phyloP scores from a whole-genome alignment of 2,888 invertebrate genomes.

The Scaptomyza tumidula region DNA sequence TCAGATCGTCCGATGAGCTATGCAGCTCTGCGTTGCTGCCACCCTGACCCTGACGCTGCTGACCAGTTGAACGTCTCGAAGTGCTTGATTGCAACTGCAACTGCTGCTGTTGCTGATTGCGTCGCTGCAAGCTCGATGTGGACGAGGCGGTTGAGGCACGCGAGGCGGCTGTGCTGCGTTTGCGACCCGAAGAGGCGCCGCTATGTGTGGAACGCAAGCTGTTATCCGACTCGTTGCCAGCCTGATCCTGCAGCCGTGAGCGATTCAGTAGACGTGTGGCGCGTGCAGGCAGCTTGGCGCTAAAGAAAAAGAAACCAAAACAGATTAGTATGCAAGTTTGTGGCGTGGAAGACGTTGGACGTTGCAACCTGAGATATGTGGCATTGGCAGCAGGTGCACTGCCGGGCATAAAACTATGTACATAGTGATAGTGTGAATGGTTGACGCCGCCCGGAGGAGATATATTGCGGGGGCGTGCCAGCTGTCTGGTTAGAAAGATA shows the following conservation, averaged over 20 bases:
- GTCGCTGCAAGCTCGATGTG: conserved; percentile 71
- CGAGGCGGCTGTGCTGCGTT: conserved; percentile 71
- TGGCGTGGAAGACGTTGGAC: not conserved
- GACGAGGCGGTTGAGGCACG: conserved; percentile 79
- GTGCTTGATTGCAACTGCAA: conserved; percentile 25
- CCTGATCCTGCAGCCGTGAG: conserved; percentile 83
- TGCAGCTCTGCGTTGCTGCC: conserved; percentile 73
- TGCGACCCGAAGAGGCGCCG: conserved; percentile 66
- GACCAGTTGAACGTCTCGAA: conserved; percentile 51
- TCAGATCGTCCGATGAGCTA: conserved; percentile 85
- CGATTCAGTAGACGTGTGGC: conserved; percentile 84
- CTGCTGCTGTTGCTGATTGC: conserved; percentile 54
- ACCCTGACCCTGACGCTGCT: conserved; percentile 32
- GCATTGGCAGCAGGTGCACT: conserved; percentile 56
- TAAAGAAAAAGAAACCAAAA: conserved; percentile 32
- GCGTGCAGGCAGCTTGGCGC: conserved; percentile 84
- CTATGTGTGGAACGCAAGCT: conserved; percentile 81
- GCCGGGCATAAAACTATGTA: conserved; percentile 44
- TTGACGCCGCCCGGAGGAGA: conserved; percentile 73
- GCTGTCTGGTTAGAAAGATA: conserved; percentile 74
- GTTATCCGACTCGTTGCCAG: conserved; percentile 83
- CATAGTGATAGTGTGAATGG: conserved; percentile 26
- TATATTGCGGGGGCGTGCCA: conserved; percentile 56
- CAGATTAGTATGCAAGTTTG: conserved; percentile 6
- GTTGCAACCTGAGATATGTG: conserved; percentile 60